phyloP scores from a whole-genome alignment of 1,140 invertebrate species.

The Drosophila mayri region DNA sequence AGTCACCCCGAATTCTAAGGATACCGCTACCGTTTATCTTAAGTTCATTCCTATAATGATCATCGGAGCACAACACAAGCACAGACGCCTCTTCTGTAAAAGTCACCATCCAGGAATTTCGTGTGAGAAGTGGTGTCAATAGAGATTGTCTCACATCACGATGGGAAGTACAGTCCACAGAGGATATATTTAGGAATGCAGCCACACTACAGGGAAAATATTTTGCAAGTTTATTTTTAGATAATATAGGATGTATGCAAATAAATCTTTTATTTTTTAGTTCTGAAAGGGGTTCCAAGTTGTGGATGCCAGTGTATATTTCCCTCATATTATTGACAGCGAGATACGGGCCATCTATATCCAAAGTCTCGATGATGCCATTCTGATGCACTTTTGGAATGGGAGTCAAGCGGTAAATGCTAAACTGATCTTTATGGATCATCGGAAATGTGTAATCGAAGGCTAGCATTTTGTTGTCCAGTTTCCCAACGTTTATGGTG shows the following conservation, averaged over 20 bases:
- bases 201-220: background rate
- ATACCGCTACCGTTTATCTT: conserved; percentile 4
- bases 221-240: background rate
- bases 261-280: background rate
- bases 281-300: background rate
- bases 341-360: background rate
- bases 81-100: background rate
- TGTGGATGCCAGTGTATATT: background rate
- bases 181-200: background rate
- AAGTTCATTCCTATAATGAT: background rate
- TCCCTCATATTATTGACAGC: background rate
- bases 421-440: background rate
- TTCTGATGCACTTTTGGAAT: conserved; percentile 5
- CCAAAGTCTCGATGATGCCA: background rate
- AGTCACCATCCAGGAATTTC: conserved; percentile 11
- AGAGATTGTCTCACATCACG: background rate
- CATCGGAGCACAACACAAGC: background rate
- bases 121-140: background rate
- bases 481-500: background rate
- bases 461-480: background rate
- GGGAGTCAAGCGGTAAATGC: conserved; percentile 4
- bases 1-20: conserved; percentile 4
- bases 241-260: background rate
- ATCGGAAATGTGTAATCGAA: background rate
- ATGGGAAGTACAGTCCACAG: background rate